These are phyloP conservation scores for Lateolabrax maculatus DNA, from an alignment of 2,797 vertebrate species.

Conservation along the genomic window DNA sequence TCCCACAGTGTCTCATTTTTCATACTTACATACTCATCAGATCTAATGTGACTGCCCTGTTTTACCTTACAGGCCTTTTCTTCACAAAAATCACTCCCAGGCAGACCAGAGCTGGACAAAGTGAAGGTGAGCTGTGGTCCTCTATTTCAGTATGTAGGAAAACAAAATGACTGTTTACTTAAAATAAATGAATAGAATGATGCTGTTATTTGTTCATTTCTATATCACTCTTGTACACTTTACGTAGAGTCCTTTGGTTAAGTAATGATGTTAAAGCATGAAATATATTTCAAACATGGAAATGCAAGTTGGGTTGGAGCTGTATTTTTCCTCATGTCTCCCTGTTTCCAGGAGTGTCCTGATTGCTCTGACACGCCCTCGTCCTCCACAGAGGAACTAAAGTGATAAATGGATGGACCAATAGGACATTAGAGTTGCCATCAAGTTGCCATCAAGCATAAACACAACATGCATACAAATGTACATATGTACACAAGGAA, in stretches of 20 bases:
- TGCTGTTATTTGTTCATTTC: background rate
- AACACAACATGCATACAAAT: conserved; percentile 36
- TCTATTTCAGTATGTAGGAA: background rate
- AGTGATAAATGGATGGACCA: conserved; percentile 63
- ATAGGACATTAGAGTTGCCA: background rate
- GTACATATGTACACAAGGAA: conserved; percentile 46
- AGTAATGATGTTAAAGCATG: background rate
- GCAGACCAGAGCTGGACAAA: conserved; percentile 84
- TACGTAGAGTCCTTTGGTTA: background rate
- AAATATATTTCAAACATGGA: background rate
- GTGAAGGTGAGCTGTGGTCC: conserved; percentile 81
- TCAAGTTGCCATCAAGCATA: conserved; percentile 32
- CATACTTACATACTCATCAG: background rate
- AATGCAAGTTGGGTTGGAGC: background rate
- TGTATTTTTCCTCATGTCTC: background rate
- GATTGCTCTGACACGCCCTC: conserved; percentile 78
- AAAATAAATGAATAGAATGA: background rate
- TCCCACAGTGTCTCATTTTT: background rate
- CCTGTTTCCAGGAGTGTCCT: conserved; percentile 77
- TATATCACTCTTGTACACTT: background rate
- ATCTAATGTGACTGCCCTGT: conserved; percentile 4
- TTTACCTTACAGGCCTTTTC: conserved; percentile 83
- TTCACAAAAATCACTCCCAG: conserved; percentile 90
- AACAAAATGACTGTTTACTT: background rate
- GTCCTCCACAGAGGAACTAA: conserved; percentile 82